These are phyloP conservation scores for Tubulanus polymorphus DNA, from an alignment of 2,888 invertebrate genomes.

Conservation along the genomic window DNA sequence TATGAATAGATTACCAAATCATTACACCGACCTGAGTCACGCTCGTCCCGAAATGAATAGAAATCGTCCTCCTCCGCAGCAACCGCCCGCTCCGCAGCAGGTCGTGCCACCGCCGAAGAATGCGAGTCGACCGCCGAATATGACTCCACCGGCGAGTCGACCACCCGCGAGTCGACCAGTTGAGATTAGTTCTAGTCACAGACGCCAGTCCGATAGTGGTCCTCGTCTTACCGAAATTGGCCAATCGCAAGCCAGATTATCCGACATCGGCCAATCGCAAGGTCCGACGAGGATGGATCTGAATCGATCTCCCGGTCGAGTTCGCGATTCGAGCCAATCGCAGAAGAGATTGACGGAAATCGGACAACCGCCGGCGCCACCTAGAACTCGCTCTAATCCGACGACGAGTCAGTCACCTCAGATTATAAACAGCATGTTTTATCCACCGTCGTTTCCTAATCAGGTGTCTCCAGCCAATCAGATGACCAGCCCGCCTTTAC, in stretches of 20 bases:
- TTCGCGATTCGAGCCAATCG: neutral
- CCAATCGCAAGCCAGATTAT: neutral
- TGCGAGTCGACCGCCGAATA: too few relatives aligned
- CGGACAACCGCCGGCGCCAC: neutral
- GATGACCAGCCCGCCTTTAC: constrained; percentile 10
- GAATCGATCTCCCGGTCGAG: neutral
- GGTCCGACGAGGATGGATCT: neutral
- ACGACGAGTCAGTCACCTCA: constrained; percentile 25
- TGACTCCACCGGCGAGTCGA: too few relatives aligned
- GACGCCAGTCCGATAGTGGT: neutral
- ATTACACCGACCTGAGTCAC: too few relatives aligned
- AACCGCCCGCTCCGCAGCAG: too few relatives aligned
- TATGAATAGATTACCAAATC: too few relatives aligned
- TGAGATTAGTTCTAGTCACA: too few relatives aligned
- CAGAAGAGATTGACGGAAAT: neutral
- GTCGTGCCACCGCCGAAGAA: too few relatives aligned
- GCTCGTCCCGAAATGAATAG: too few relatives aligned
- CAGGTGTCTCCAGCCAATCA: neutral
- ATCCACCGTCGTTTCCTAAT: constrained; percentile 12
- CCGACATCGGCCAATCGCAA: neutral
- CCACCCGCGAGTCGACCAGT: too few relatives aligned
- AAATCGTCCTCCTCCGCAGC: too few relatives aligned
- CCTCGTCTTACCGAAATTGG: too few relatives aligned
- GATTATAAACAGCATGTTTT: constrained; percentile 22
- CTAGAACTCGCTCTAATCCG: neutral